Evolutionary conservation across 2,888 invertebrate species (phyloP), one percentile per base, ranked within the genome.

Genomic region (Mythimna ferrago): DNA sequence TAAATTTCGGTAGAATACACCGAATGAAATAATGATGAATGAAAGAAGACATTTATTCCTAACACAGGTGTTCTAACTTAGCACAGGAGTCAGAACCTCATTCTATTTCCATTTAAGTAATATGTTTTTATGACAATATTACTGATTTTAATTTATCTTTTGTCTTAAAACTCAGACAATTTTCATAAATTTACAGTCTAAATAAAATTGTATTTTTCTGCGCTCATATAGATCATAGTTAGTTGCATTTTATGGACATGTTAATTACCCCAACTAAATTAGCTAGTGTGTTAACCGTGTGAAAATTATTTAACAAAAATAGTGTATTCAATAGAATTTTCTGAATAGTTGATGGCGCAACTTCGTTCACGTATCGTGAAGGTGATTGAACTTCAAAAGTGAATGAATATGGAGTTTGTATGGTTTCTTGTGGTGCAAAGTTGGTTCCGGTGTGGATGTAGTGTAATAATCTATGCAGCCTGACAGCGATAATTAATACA

Each of bases 371-470:
- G 57, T 68, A 54, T 51, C 11, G 32, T 64, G 32, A 62, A 81
- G 80, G 81, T 80, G 60, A 73, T 44, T 80, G 80, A 81, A 81
- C 81, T 66, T 77, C 5, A 54, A 71, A 66, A 54, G 19, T 14
- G 54, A 76, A 76, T 71, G 44, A 76, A 57, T 66, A 11, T 51
- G 3, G 2, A 65, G 60, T 66, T 66, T 11, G 6, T 62, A 54
- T 61, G 21, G 57, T 71, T 44, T 60, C 38, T 66, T 73, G 35
- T 64, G 44, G 57, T 63, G 51, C 68, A 51, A 54, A 71, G 54
- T 58, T 32, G 5, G 32, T 66, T 65, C 48, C 26, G 66, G n/a
- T 60, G 64, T 51, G 4, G n/a, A 56, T 62, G 1, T 0, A 60
- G 6, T 51, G 5, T 14, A 21, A 41, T 32, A 63, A 14, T 21